Evolutionary conservation across 2,113 vertebrate species (phyloP).

Genomic region (Probosciger aterrimus): DNA sequence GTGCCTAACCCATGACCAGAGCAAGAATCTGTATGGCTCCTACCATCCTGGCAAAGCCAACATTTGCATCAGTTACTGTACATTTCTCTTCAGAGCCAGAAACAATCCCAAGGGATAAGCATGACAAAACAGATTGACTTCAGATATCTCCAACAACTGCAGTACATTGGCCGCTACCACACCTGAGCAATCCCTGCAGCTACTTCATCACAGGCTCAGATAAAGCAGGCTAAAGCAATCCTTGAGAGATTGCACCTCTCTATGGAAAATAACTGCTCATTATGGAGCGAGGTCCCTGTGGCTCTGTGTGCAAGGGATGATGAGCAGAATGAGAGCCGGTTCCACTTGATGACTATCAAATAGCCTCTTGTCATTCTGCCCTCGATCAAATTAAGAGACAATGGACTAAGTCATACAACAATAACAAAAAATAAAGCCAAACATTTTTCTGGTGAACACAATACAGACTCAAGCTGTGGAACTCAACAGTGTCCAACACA

Average conservation of each 20-base stretch:
- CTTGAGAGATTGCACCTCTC: neutral
- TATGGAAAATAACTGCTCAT: accelerated
- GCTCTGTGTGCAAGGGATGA: neutral
- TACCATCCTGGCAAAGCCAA: neutral
- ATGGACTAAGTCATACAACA: neutral
- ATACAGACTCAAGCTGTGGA: neutral
- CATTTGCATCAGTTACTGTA: neutral
- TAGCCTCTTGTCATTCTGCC: neutral
- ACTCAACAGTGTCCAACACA: neutral
- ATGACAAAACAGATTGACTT: neutral
- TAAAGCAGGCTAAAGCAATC: neutral
- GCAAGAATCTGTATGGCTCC: accelerated
- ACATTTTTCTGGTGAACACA: neutral
- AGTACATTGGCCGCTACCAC: accelerated
- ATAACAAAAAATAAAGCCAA: neutral
- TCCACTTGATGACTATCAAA: neutral
- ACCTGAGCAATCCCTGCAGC: neutral
- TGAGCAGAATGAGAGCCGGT: neutral
- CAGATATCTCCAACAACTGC: neutral
- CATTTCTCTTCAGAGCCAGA: neutral
- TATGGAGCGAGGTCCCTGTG: accelerated
- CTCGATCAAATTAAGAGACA: neutral
- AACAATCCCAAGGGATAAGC: neutral
- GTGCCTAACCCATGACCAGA: neutral
- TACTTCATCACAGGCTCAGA: neutral